Conservation (phyloP, 2,113 vertebrate genomes). For the Tringa solitaria region DNA sequence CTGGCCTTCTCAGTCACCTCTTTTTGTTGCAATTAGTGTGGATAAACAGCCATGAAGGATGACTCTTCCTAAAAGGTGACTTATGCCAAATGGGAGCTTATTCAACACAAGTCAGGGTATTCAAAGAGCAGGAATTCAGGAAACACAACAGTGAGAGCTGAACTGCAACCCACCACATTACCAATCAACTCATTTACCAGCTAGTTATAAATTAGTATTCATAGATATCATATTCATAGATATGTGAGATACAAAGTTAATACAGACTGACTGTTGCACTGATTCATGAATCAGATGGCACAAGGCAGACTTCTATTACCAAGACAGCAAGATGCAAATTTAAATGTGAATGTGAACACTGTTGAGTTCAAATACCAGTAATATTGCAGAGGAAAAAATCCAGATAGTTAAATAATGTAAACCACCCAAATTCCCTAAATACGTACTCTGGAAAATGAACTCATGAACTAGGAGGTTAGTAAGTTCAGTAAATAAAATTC, state of each 20-base stretch:
- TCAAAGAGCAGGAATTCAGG: neutral
- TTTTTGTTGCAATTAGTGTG: neutral
- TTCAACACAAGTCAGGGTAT: neutral
- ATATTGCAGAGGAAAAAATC: rapidly evolving
- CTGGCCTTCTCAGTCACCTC: neutral
- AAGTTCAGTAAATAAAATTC: neutral
- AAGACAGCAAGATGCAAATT: neutral
- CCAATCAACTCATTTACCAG: neutral
- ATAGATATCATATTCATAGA: rapidly evolving
- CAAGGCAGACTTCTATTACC: neutral
- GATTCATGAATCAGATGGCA: neutral
- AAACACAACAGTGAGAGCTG: neutral
- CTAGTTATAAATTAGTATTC: neutral
- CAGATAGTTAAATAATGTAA: neutral
- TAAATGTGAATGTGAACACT: neutral
- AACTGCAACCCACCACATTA: neutral
- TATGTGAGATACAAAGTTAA: neutral
- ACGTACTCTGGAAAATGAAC: neutral
- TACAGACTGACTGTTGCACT: neutral
- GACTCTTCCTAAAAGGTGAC: neutral
- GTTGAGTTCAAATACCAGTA: neutral
- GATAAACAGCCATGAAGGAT: neutral
- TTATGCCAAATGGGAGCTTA: neutral
- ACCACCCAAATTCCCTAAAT: rapidly evolving
- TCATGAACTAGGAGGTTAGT: neutral